Conservation (phyloP, 2,888 invertebrate species). For the Slavum lentiscoides region DNA sequence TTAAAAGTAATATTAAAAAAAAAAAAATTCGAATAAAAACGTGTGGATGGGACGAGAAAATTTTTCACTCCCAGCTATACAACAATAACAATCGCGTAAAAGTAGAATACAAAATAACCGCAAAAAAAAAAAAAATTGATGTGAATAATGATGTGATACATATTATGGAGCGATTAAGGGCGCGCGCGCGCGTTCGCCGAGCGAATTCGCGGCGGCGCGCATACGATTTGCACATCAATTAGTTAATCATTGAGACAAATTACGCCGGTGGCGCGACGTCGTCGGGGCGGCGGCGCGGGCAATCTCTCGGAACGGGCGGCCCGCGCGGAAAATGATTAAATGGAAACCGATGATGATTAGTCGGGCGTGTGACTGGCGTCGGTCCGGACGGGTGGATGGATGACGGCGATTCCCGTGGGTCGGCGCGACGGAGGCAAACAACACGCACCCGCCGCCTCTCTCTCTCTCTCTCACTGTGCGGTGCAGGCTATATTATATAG, state of each 20-base stretch:
- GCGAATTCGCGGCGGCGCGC: slow-evolving; percentile 2
- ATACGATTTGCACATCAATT: slow-evolving; percentile 51
- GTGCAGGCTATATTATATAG: too few relatives aligned
- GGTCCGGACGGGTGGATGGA: neutral
- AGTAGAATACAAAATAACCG: too few relatives aligned
- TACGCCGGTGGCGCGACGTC: slow-evolving; percentile 17
- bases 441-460: neutral
- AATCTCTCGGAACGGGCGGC: slow-evolving; percentile 50
- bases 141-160: neutral
- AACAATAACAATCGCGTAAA: too few relatives aligned
- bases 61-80: too few relatives aligned
- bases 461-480: too few relatives aligned
- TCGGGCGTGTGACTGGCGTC: slow-evolving; percentile 43
- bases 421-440: slow-evolving; percentile 32
- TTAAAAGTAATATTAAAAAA: too few relatives aligned
- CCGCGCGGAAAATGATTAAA: slow-evolving; percentile 49
- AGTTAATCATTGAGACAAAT: slow-evolving; percentile 52
- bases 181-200: neutral
- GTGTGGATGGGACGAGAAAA: too few relatives aligned
- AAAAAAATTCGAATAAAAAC: too few relatives aligned
- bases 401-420: slow-evolving; percentile 25
- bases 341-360: slow-evolving; percentile 53
- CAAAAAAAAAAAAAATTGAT: too few relatives aligned
- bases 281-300: slow-evolving; percentile 18
- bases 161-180: neutral